Conservation (phyloP, 2,888 invertebrate species). For the Aproaerema taeniolella region DNA sequence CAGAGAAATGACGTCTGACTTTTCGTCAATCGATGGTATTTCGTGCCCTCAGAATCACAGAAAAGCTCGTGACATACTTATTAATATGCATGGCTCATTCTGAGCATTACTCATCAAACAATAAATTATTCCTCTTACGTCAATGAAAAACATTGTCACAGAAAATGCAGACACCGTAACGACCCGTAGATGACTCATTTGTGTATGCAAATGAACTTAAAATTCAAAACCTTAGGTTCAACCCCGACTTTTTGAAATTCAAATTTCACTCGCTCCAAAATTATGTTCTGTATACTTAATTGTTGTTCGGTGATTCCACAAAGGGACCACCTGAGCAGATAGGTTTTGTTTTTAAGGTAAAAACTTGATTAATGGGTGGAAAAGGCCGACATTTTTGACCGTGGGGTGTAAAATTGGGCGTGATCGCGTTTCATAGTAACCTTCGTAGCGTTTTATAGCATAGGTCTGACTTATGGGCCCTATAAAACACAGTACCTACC, state of each 20-base stretch:
- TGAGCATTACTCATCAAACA: too few species aligned
- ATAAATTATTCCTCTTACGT: too few species aligned
- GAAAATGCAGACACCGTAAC: slow-evolving; percentile 34
- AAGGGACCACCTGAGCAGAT: slow-evolving; percentile 2
- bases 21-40: too few species aligned
- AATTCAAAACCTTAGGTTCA: slow-evolving; percentile 41
- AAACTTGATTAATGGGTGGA: slow-evolving; percentile 7
- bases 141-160: too few species aligned
- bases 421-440: too few species aligned
- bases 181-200: slow-evolving; percentile 49
- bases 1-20: too few species aligned
- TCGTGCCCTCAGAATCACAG: too few species aligned
- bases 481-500: too few species aligned
- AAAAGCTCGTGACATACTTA: too few species aligned
- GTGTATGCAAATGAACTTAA: slow-evolving; percentile 48
- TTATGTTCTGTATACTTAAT: slow-evolving; percentile 35
- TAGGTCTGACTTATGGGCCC: too few species aligned
- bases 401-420: slow-evolving; percentile 8
- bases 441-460: too few species aligned
- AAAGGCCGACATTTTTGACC: slow-evolving; percentile 6
- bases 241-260: slow-evolving; percentile 38
- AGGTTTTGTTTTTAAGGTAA: slow-evolving; percentile 2
- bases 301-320: slow-evolving; percentile 23
- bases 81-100: too few species aligned
- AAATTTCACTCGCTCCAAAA: slow-evolving; percentile 36